phyloP scores from a whole-genome alignment of 2,113 vertebrate genomes.

The Phylloscopus trochiloides region DNA sequence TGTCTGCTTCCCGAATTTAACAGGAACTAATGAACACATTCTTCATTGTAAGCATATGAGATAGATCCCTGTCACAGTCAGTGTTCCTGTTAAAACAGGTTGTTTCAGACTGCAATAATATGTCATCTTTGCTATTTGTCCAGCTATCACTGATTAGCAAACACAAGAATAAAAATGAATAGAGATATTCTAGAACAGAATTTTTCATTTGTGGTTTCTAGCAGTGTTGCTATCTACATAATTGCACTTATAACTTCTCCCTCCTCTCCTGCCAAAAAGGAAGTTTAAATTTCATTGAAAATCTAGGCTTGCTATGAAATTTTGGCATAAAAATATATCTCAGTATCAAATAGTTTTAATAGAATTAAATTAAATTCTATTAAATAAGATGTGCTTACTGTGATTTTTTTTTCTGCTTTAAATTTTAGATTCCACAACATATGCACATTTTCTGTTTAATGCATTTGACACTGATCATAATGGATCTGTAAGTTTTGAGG shows the following conservation, averaged over 20 bases:
- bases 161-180: background rate
- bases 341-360: background rate
- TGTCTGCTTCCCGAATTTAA: background rate
- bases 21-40: background rate
- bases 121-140: background rate
- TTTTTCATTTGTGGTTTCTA: background rate
- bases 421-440: constrained; percentile 91
- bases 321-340: background rate
- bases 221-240: background rate
- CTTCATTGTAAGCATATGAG: background rate
- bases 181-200: background rate
- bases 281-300: background rate
- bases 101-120: background rate
- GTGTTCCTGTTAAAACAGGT: background rate
- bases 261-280: background rate
- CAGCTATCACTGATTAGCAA: background rate
- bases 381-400: background rate
- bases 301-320: background rate
- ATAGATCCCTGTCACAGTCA: background rate
- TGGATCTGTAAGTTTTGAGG: constrained; percentile 97
- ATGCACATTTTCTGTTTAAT: constrained; percentile 97
- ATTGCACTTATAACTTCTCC: background rate
- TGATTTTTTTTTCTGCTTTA: background rate
- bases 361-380: background rate
- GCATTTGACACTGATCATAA: constrained; percentile 98